phyloP scores from a whole-genome alignment of 2,113 vertebrate species.

The Nyctibius bracteatus region DNA sequence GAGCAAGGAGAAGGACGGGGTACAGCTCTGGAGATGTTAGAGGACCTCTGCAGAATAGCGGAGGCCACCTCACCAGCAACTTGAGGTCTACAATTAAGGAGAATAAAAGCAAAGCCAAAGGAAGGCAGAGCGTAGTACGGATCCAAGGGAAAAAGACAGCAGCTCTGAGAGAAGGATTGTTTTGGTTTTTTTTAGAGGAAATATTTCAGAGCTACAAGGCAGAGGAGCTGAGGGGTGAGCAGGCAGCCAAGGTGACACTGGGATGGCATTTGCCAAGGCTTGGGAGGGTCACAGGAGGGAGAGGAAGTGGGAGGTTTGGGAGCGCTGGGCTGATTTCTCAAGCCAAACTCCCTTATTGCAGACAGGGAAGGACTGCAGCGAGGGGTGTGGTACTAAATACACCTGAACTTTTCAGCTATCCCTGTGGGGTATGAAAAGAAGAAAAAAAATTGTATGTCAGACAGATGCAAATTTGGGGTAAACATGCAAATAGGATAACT shows the following conservation, averaged over 20 bases:
- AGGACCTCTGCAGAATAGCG: not conserved
- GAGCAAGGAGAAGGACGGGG: not conserved
- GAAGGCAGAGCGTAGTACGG: fast-evolving
- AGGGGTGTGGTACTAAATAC: not conserved
- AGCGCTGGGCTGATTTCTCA: not conserved
- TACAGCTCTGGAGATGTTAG: not conserved
- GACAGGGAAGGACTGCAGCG: not conserved
- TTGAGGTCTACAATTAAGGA: not conserved
- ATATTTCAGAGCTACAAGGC: not conserved
- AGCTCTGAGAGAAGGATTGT: not conserved
- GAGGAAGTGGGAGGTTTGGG: not conserved
- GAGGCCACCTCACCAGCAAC: not conserved
- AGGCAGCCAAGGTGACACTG: not conserved
- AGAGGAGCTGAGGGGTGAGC: not conserved
- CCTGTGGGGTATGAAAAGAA: not conserved
- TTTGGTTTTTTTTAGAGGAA: not conserved
- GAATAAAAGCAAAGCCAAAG: not conserved
- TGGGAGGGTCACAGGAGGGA: not conserved
- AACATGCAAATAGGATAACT: not conserved
- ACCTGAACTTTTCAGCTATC: not conserved
- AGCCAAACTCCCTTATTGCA: not conserved
- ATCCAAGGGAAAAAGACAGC: not conserved
- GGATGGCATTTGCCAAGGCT: not conserved
- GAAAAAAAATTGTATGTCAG: not conserved
- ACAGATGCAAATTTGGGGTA: not conserved